Base-by-base conservation (phyloP, 2,797 vertebrate species). In the Trachurus trachurus region DNA sequence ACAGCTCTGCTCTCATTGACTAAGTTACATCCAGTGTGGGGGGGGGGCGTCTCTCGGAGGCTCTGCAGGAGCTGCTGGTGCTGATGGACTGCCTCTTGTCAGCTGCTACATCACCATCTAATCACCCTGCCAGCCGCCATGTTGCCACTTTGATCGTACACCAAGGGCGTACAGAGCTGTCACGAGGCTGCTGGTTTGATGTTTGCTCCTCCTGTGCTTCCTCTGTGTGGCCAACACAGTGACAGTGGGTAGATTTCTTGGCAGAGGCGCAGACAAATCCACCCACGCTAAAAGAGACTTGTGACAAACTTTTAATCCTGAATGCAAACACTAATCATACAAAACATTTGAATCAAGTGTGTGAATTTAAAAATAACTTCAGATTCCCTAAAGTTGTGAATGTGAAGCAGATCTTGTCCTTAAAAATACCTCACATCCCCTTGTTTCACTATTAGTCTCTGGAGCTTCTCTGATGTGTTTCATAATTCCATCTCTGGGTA, bases 401-500 rank as follows among this genome's bases (percentile, higher is more conserved):
- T 66, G 22, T 58, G n/a, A 78, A 42, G 21, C 31, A 45, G 56
- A 52, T 13, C 22, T 15, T 8, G 49, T 10, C 19, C 50, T 42
- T 22, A 63, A 58, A 58, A 44, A 56, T 6, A 45, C 16, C 39
- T 63, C 26, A 49, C 49, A 11, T n/a, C 13, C 12, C 7, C 37
- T 56, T n/a, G 34, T 63, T 81, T 82, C 26, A 42, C 29, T 47
- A 3, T 58, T 12, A 64, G 21, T 77, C 67, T 66, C 74, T 63
- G 40, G 68, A 80, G 78, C 40, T 56, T 57, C 45, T 68, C 40
- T 26, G 17, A 63, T 56, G 47, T 54, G 47, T 57, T 77, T 77
- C 54, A 37, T 74, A 31, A 61, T 58, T 72, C 22, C 21, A 60
- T 71, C 56, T 80, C 74, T 21, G 69, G 67, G 54, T 65, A 58